phyloP scores from a whole-genome alignment of 2,888 invertebrate genomes.

The Bibio marci region DNA sequence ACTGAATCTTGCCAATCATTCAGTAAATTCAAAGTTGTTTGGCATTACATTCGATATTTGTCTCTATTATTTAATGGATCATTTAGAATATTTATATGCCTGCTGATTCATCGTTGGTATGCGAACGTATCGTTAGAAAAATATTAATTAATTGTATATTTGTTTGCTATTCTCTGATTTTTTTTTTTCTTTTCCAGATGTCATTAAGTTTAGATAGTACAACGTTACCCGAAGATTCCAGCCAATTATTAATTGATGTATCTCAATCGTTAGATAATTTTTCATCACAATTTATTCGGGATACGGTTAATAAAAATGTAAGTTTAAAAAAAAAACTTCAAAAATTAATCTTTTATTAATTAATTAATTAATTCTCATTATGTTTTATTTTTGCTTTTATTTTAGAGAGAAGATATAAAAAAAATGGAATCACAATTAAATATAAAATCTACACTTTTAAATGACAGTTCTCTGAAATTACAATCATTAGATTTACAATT shows the following conservation, averaged over 20 bases:
- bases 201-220: constrained; percentile 14
- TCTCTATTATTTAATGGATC: too few relatives aligned
- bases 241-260: constrained; percentile 43
- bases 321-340: constrained; percentile 22
- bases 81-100: too few relatives aligned
- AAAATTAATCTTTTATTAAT: too few relatives aligned
- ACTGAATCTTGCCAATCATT: too few relatives aligned
- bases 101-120: too few relatives aligned
- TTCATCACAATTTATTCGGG: constrained; percentile 44
- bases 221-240: constrained; percentile 38
- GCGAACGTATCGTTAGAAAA: too few relatives aligned
- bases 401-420: constrained; percentile 53
- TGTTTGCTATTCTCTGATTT: too few relatives aligned
- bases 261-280: constrained; percentile 47
- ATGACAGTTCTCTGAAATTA: constrained; percentile 46
- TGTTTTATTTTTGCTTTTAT: too few relatives aligned
- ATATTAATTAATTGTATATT: too few relatives aligned
- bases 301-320: constrained; percentile 56
- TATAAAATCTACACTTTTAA: constrained; percentile 32
- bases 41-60: too few relatives aligned
- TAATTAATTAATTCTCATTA: not conserved
- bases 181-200: too few relatives aligned
- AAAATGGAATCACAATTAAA: constrained; percentile 49
- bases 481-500: constrained; percentile 53
- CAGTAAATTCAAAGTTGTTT: too few relatives aligned